Evolutionary conservation across 2,113 vertebrate genomes (phyloP).

Genomic region (Daubentonia madagascariensis): DNA sequence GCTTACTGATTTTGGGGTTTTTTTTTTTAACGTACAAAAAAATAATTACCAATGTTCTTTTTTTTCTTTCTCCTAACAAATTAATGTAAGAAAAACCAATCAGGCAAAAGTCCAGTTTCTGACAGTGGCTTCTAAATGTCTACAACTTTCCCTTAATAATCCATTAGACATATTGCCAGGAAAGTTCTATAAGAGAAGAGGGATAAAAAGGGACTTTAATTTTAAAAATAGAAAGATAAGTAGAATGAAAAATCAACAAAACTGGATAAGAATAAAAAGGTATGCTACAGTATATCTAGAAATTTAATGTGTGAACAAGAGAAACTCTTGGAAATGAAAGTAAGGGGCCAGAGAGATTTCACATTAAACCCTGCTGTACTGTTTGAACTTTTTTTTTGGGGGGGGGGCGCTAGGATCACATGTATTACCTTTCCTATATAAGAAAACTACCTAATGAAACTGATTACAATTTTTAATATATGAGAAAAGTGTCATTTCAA

Average conservation of each 20-base stretch:
- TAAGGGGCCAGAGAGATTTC: background rate
- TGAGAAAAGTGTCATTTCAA: background rate
- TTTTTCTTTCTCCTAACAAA: background rate
- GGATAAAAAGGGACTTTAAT: background rate
- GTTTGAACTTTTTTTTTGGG: background rate
- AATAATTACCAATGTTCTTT: background rate
- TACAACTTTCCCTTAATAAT: background rate
- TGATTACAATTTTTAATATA: background rate
- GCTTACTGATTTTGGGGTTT: background rate
- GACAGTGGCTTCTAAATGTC: background rate
- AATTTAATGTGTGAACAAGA: background rate
- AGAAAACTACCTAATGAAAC: background rate
- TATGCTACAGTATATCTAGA: background rate
- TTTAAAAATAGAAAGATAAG: background rate
- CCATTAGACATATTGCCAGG: background rate
- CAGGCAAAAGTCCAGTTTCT: background rate
- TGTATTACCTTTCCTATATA: background rate
- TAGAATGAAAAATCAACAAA: background rate
- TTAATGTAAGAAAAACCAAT: background rate
- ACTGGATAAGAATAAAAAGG: background rate
- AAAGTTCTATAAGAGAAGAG: background rate
- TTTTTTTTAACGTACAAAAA: background rate
- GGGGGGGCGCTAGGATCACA: background rate
- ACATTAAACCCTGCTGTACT: background rate
- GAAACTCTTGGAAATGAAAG: background rate